phyloP scores from a whole-genome alignment of 2,888 invertebrate species.

The Epistrophe grossulariae region DNA sequence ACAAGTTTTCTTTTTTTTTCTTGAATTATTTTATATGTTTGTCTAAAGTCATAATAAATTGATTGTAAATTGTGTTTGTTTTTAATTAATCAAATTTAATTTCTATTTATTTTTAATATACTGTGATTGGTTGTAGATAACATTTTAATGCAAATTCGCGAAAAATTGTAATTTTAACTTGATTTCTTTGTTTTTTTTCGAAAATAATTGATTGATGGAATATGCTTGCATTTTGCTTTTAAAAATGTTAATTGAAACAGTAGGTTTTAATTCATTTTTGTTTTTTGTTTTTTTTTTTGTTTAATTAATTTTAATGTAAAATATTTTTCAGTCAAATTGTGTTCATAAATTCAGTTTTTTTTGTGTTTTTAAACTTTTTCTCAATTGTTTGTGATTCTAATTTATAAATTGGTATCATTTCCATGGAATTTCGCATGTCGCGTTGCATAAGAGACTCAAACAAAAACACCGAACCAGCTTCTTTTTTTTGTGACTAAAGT shows the following conservation, averaged over 20 bases:
- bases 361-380: slow-evolving; percentile 30
- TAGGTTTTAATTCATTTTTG: slow-evolving; percentile 76
- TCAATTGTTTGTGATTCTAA: slow-evolving; percentile 58
- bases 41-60: slow-evolving; percentile 41
- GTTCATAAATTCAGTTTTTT: slow-evolving; percentile 71
- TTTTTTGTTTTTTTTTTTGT: slow-evolving; percentile 46
- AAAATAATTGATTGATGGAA: slow-evolving; percentile 74
- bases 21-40: slow-evolving; percentile 19
- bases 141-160: slow-evolving; percentile 59
- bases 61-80: slow-evolving; percentile 60
- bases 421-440: slow-evolving; percentile 48
- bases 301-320: slow-evolving; percentile 59
- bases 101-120: slow-evolving; percentile 19
- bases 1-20: slow-evolving; percentile 49
- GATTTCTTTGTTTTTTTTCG: slow-evolving; percentile 28
- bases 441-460: slow-evolving; percentile 29
- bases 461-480: slow-evolving; percentile 32
- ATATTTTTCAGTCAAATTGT: slow-evolving; percentile 76
- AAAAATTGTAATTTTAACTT: slow-evolving; percentile 6
- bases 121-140: slow-evolving; percentile 43
- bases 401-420: slow-evolving; percentile 69
- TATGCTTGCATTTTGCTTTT: slow-evolving; percentile 58
- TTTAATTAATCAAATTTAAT: slow-evolving; percentile 13
- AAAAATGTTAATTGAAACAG: slow-evolving; percentile 69
- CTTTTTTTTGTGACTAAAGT: slow-evolving; percentile 17